Conservation (phyloP, 2,797 vertebrate species). For the Iguana delicatissima region DNA sequence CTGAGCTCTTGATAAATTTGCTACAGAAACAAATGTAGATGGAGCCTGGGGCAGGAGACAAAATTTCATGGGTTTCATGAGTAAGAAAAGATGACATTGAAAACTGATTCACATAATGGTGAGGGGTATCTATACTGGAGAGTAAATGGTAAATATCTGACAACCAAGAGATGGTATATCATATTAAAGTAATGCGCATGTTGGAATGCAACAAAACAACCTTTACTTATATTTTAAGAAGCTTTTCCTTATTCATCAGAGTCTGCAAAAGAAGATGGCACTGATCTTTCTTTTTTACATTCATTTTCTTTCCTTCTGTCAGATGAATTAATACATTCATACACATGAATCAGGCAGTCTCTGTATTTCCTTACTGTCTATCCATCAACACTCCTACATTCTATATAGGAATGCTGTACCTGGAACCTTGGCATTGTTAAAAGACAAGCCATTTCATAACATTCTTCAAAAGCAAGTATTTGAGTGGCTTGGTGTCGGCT, state of each 20-base stretch:
- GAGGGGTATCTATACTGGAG: not conserved
- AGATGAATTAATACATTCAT: conserved; percentile 11
- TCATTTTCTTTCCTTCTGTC: fast-evolving
- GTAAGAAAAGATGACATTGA: not conserved
- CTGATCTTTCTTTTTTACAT: conserved; percentile 15
- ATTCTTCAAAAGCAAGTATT: conserved; percentile 35
- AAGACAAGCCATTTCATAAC: conserved; percentile 36
- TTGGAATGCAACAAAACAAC: not conserved
- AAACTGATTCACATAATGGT: not conserved
- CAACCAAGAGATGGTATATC: not conserved
- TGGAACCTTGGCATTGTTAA: conserved; percentile 33
- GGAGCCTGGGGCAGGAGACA: no score
- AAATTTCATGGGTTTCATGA: not conserved
- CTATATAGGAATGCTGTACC: conserved; percentile 51
- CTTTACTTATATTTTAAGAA: not conserved
- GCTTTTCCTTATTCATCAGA: conserved; percentile 19
- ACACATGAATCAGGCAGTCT: conserved; percentile 10
- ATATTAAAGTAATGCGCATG: not conserved
- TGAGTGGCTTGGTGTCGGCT: conserved; percentile 59
- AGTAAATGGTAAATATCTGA: not conserved
- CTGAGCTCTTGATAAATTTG: not conserved
- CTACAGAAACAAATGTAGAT: not conserved
- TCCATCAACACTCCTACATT: conserved; percentile 16
- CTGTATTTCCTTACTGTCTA: conserved; percentile 25
- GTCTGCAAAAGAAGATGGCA: not conserved